Evolutionary conservation across 2,888 invertebrate species (phyloP).

Genomic region (Thysanoteuthis rhombus): DNA sequence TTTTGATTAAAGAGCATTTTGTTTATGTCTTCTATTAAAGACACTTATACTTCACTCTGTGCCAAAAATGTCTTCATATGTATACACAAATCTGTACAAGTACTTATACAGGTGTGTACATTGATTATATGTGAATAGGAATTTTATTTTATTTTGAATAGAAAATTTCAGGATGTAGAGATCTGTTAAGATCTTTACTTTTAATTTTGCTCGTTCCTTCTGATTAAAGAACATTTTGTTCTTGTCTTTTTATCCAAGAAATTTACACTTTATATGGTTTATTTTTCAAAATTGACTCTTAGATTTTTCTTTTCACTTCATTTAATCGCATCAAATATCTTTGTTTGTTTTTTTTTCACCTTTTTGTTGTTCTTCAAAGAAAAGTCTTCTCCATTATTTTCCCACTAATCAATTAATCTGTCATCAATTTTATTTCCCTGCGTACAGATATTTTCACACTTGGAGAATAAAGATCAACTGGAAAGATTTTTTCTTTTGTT

Average conservation of each 20-base stretch:
- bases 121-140: background rate
- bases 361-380: background rate
- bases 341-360: background rate
- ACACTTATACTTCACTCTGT: too few species aligned
- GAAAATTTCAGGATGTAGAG: background rate
- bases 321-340: background rate
- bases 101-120: background rate
- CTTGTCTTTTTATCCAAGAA: background rate
- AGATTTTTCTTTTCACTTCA: background rate
- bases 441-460: background rate
- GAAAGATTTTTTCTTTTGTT: background rate
- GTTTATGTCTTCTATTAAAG: too few species aligned
- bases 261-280: background rate
- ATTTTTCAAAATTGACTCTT: background rate
- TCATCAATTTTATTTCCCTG: background rate
- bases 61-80: too few species aligned
- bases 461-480: background rate
- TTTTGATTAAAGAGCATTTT: too few species aligned
- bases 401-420: background rate
- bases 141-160: background rate
- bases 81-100: background rate
- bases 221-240: background rate
- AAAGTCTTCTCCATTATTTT: background rate
- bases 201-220: background rate
- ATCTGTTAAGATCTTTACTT: background rate